Evolutionary conservation across 2,888 invertebrate genomes (phyloP), one percentile per base, ranked within the genome.

Genomic region (Spisula subtruncata): DNA sequence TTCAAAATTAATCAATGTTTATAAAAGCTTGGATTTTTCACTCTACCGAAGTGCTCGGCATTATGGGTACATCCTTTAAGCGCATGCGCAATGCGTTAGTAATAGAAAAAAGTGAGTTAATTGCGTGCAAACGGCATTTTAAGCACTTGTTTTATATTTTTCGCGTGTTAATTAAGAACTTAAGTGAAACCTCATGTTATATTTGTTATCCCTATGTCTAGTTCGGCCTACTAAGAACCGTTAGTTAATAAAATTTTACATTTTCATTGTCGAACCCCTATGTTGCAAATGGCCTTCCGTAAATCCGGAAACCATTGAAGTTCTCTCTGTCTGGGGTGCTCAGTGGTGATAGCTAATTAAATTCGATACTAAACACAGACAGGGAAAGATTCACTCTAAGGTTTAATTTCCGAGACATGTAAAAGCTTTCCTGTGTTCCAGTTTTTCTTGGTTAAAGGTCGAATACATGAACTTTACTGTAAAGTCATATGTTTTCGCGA

Each of bases 111-210:
- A 25, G 60, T 66, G 60, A 66, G 60, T 66, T 25, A 66, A 66
- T 8, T n/a, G 25, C 60, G 25, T 25, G 60, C n/a, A 10, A 66
- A 66, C n/a, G 60, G 60, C 60, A 66, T 66, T 66, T 66, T 66
- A 66, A 66, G 60, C 60, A 25, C 60, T 66, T n/a, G 60, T 25
- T n/a, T 66, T 25, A 66, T 66, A 66, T 66, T 66, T 66, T 66
- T n/a, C 60, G 60, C 25, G 60, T 66, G 60, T 66, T 66, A 66
- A 66, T 66, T 66, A 66, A 66, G 60, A n/a, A 66, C 48, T 48
- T 85, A 75, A 85, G 25, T 75, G 75, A 85, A 85, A 79, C 85
- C 75, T 16, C 51, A 32, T 85, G 85, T 51, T 79, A 75, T 18
- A 18, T 32, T 51, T 16, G 12, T 79, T 79, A 79, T 79, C 20